phyloP scores from a whole-genome alignment of 64 coral and sea anemone species.

The Acropora tenuis region DNA sequence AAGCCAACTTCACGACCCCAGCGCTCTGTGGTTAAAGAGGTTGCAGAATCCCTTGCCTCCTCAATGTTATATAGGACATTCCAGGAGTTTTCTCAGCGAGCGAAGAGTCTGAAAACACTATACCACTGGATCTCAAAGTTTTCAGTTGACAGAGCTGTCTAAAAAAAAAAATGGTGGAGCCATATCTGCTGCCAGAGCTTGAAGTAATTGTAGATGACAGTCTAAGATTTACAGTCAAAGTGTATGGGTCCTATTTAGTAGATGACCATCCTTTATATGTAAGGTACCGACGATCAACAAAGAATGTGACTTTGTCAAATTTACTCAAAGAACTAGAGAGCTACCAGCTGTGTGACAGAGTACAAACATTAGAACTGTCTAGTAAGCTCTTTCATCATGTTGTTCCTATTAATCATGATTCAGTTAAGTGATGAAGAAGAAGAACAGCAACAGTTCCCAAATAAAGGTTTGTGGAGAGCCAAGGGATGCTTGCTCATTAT shows the following conservation, averaged over 20 bases:
- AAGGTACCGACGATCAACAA: neutral
- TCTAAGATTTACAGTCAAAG: neutral
- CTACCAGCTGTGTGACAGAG: conserved; percentile 9
- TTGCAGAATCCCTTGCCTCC: neutral
- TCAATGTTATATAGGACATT: neutral
- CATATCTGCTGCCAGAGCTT: neutral
- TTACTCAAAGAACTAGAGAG: conserved; percentile 14
- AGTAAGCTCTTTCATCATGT: conserved; percentile 36
- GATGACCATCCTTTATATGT: conserved; percentile 29
- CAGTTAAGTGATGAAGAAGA: neutral
- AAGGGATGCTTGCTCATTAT: conserved; percentile 3
- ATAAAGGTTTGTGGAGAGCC: conserved; percentile 4
- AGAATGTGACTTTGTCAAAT: conserved; percentile 24
- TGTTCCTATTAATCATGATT: conserved; percentile 7
- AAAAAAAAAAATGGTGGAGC: conserved; percentile 3
- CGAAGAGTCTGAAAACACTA: conserved; percentile 3
- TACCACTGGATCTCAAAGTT: neutral
- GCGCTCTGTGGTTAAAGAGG: neutral
- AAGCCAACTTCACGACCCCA: neutral
- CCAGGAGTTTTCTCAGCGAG: neutral
- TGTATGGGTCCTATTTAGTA: conserved; percentile 31
- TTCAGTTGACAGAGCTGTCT: neutral
- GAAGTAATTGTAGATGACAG: neutral
- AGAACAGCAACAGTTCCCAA: conserved; percentile 18
- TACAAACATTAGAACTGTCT: neutral